phyloP scores from a whole-genome alignment of 2,113 vertebrate species.

The Calidris pygmaea region DNA sequence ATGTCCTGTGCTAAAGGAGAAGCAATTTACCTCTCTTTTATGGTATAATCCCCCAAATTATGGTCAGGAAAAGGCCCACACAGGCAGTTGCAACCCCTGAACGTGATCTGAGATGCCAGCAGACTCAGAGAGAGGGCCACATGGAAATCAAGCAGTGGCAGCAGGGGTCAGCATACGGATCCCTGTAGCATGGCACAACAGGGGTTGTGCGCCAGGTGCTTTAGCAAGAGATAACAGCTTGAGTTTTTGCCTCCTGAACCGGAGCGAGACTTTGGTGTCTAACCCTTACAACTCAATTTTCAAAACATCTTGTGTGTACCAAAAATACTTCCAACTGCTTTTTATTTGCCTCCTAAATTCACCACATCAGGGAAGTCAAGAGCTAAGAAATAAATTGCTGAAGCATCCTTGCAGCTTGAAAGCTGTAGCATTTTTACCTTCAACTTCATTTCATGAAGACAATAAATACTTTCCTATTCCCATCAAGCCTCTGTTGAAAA shows the following conservation, averaged over 20 bases:
- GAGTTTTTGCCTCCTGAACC: neutral
- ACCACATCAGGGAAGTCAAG: neutral
- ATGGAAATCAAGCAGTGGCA: neutral
- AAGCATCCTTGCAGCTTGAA: neutral
- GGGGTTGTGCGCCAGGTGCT: neutral
- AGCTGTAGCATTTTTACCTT: neutral
- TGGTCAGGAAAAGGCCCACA: neutral
- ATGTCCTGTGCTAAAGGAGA: neutral
- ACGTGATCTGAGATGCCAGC: accelerated
- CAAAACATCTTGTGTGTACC: neutral
- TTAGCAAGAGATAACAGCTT: neutral
- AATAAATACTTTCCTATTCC: neutral
- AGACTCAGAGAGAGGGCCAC: neutral
- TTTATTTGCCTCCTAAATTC: neutral
- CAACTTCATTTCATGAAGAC: neutral
- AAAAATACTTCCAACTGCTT: neutral
- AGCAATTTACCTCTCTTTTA: neutral
- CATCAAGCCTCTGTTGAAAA: neutral
- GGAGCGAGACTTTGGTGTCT: neutral
- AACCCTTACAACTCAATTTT: neutral
- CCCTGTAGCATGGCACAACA: accelerated
- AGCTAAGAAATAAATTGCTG: neutral
- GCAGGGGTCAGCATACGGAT: accelerated
- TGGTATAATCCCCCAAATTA: neutral
- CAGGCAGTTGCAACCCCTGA: accelerated